Evolutionary conservation across 2,113 vertebrate species (phyloP), one percentile per base, ranked within the genome.

Genomic region (Tylochromis polylepis): DNA sequence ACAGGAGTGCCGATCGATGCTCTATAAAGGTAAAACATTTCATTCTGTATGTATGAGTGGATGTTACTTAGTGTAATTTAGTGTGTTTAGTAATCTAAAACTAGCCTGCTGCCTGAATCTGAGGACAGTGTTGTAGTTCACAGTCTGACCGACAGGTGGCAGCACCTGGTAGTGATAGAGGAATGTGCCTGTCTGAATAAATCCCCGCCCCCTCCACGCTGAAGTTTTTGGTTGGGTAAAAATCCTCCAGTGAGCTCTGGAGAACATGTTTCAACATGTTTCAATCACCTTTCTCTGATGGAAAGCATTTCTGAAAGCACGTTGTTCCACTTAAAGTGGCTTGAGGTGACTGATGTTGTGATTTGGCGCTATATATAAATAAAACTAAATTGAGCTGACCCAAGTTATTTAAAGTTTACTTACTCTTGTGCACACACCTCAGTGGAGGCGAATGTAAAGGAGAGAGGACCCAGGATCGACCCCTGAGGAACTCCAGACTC

Each of bases 11-110:
- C 90, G 97, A 34, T 97, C 96, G 1, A 97, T 99, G 96, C 94
- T 99, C 10, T 99, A 99, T 72, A 99, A 98, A 98, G 98, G 98
- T 99, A 46, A n/a, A 20, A 11, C 77, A 36, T 29, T 46, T 29
- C 24, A 75, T 15, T 49, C 24, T 67, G 24, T 16, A 29, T 27
- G 67, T 29, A 27, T 27, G 22, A 72, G 41, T 72, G 24, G 14
- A 41, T 46, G 9, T 34, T 36, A 65, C 36, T 65, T 65, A 62
- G 31, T 62, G 31, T 62, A 62, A n/a, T 62, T 36, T 65, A 65
- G 2, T 18, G 38, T n/a, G 14, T 31, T 60, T 15, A 1, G 6
- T 27, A 9, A 46, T 15, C 11, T 24, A 34, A 82, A 51, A 14
- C 11, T 11, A 62, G 24, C 46, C 70, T 49, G 18, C 24, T 51